Evolutionary conservation across 1,140 invertebrate species (phyloP).

Genomic region (Stenopsyche tienmushanensis): DNA sequence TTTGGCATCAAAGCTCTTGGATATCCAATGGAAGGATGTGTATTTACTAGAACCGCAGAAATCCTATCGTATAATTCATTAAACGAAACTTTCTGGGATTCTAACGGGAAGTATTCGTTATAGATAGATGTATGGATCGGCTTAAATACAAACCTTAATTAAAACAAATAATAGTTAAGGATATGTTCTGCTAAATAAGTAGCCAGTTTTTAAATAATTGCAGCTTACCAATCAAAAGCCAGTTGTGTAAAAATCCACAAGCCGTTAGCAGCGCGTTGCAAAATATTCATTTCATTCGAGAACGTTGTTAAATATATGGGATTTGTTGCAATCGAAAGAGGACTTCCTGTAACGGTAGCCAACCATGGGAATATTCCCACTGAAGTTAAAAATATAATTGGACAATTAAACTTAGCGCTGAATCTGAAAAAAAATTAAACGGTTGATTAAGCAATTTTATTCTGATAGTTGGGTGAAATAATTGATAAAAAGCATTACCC

Average conservation of each 20-base stretch:
- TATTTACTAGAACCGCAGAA: constrained; percentile 42
- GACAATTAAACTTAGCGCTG: constrained; percentile 12
- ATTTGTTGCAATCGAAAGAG: neutral
- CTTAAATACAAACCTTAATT: constrained; percentile 11
- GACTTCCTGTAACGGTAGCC: neutral
- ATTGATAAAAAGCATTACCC: too few species aligned
- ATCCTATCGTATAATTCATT: constrained; percentile 18
- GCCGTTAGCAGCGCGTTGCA: neutral
- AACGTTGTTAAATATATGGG: neutral
- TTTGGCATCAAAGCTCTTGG: constrained; percentile 52
- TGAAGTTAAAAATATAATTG: neutral
- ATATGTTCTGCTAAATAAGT: neutral
- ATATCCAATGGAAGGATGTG: constrained; percentile 53
- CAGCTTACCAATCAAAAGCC: neutral
- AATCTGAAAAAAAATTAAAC: neutral
- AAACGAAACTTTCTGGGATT: constrained; percentile 20
- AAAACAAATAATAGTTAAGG: neutral
- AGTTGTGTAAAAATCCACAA: neutral
- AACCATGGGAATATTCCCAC: neutral
- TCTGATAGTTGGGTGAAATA: too few species aligned
- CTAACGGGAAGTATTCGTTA: constrained; percentile 20
- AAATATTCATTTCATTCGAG: neutral
- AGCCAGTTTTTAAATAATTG: neutral
- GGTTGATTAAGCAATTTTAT: neutral
- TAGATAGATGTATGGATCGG: constrained; percentile 18